Evolutionary conservation across 2,113 vertebrate genomes (phyloP).

Genomic region (Periophthalmus modestus): DNA sequence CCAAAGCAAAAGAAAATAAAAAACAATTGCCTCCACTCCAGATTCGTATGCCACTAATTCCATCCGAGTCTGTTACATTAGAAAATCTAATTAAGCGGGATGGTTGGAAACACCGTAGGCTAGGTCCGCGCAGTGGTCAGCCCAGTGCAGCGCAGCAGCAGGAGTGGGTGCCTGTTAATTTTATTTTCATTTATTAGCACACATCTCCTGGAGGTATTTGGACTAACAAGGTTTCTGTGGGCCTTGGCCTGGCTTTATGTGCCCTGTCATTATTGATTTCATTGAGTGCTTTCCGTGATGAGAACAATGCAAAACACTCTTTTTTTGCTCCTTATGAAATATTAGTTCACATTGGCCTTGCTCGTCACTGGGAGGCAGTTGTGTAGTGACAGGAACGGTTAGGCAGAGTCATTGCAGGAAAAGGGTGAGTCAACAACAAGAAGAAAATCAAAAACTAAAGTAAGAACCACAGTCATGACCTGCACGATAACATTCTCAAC

Average conservation of each 20-base stretch:
- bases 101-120: conserved; percentile 71
- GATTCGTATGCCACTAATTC: conserved; percentile 63
- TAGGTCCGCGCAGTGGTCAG: conserved; percentile 60
- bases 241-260: conserved; percentile 68
- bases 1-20: conserved; percentile 38
- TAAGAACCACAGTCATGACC: background rate
- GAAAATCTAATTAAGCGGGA: conserved; percentile 70
- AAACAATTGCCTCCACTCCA: conserved; percentile 45
- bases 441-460: background rate
- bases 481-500: background rate
- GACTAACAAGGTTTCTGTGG: conserved; percentile 72
- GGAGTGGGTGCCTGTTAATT: conserved; percentile 64
- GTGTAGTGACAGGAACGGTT: conserved; percentile 32
- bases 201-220: conserved; percentile 76
- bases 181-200: conserved; percentile 78
- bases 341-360: conserved; percentile 58
- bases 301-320: conserved; percentile 57
- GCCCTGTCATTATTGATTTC: conserved; percentile 76
- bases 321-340: conserved; percentile 59
- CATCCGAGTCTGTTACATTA: conserved; percentile 45
- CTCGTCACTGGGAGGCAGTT: conserved; percentile 27
- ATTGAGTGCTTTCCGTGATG: conserved; percentile 54
- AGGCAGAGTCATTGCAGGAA: conserved; percentile 24
- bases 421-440: conserved; percentile 30
- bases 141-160: conserved; percentile 52